Base-by-base conservation (phyloP, 2,113 vertebrate genomes). In the Microtus pennsylvanicus region DNA sequence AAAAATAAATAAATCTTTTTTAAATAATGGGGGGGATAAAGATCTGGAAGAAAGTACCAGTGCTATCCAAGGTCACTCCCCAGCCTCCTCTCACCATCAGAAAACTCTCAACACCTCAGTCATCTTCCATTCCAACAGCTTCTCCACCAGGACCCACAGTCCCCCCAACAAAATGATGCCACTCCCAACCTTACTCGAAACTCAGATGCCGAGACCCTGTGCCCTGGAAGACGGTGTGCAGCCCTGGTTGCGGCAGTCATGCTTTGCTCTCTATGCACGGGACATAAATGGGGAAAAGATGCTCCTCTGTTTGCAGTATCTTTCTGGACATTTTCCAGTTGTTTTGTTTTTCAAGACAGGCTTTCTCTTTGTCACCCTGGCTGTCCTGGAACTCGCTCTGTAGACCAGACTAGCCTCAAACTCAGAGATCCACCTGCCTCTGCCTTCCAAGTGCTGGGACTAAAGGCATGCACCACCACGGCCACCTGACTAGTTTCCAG, bases 221-320 rank as follows among this genome's bases (percentile, higher is more conserved):
- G 6, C 45, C 47, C 33, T 83, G 38, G 67, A 67, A 1, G 10
- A 33, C 7, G 6, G 11, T 5, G 22, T 5, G 30, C 9, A 26
- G 5, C 3, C 42, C 63, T 4, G 0, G 2, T 4, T 30, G 80
- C 5, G 4, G 3, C 65, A 78, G 65, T 35, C 61, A 7, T 21
- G 28, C 85, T 91, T 74, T 74, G 78, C 38, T 89, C 55, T n/a
- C 8, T 70, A 21, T 0, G 5, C 10, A 14, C 9, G 0, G 5
- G 78, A 69, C 5, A 6, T 21, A 19, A 83, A 17, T 24, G 19
- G 67, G 26, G 74, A 61, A n/a, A 61, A 63, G n/a, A 45, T 52
- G 45, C 50, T 78, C 42, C 45, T n/a, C 21, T 7, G 3, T 7
- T 77, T 55, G 67, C n/a, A 24, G n/a, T 55, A 72, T 74, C 12